These are phyloP conservation scores for Capromys pilorides DNA, from an alignment of 2,797 vertebrate species.

Conservation along the genomic window DNA sequence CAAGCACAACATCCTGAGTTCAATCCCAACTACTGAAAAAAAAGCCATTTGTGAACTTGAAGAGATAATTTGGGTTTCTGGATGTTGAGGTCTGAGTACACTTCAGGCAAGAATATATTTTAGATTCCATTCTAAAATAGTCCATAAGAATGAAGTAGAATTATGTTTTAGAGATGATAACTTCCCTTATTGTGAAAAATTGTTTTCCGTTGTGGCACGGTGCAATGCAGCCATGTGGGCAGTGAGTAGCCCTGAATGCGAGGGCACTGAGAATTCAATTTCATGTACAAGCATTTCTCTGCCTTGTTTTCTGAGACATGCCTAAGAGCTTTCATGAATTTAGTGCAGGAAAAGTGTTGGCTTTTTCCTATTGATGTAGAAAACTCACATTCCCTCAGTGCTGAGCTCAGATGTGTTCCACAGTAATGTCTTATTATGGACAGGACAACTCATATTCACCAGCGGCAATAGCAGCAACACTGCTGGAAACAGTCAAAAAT, in stretches of 20 bases:
- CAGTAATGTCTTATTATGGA: conserved; percentile 30
- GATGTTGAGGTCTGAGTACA: conserved; percentile 37
- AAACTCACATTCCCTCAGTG: conserved; percentile 39
- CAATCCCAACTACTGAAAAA: no score
- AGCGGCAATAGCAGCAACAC: background rate
- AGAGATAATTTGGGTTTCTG: conserved; percentile 52
- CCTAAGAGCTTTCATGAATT: conserved; percentile 50
- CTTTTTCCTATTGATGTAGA: conserved; percentile 40
- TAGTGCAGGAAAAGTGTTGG: conserved; percentile 9
- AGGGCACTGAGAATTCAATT: background rate
- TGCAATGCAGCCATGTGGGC: background rate
- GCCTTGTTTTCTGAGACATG: conserved; percentile 44
- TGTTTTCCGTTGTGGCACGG: conserved; percentile 25
- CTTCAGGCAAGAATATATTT: background rate
- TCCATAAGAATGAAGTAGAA: conserved; percentile 9
- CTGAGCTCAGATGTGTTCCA: background rate
- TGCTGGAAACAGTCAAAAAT: background rate
- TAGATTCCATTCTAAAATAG: conserved; percentile 37
- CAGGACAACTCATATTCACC: conserved; percentile 19
- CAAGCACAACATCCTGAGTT: no score
- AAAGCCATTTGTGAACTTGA: conserved; percentile 58
- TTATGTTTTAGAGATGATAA: conserved; percentile 24
- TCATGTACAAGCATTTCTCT: background rate
- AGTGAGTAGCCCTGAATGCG: background rate
- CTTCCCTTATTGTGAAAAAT: conserved; percentile 13